Conservation (phyloP, 2,888 invertebrate genomes). For the Stramonita haemastoma region DNA sequence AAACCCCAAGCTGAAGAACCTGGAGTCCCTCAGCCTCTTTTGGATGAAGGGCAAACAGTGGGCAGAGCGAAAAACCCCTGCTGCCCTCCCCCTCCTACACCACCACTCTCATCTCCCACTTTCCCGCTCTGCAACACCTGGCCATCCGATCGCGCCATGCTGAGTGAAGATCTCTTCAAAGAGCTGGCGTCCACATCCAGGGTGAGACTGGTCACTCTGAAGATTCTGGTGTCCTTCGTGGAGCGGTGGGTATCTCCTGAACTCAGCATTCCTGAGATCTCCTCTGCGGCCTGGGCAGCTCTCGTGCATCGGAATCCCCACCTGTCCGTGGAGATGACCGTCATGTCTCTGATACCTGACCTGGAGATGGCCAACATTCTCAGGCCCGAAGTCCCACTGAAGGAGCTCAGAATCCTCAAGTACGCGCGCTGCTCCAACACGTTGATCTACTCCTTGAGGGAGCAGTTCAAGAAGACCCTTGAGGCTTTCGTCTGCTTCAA, state of each 20-base stretch:
- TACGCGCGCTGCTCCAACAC: conserved; percentile 59
- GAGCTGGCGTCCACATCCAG: conserved; percentile 55
- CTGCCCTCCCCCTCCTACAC: conserved; percentile 56
- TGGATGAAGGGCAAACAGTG: conserved; percentile 60
- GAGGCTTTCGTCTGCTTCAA: conserved; percentile 58
- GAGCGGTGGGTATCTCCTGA: conserved; percentile 15
- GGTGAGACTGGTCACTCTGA: conserved; percentile 55
- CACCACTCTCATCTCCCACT: conserved; percentile 52
- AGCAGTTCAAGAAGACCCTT: conserved; percentile 57
- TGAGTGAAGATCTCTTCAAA: conserved; percentile 58
- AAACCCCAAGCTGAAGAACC: conserved; percentile 59
- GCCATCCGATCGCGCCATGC: conserved; percentile 66
- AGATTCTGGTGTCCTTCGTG: conserved; percentile 63
- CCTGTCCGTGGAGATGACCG: conserved; percentile 59
- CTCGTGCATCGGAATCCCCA: conserved; percentile 57
- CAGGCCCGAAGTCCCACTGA: conserved; percentile 64
- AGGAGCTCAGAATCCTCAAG: conserved; percentile 57
- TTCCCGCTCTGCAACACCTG: conserved; percentile 57
- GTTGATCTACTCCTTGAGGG: conserved; percentile 54
- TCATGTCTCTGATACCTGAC: conserved; percentile 60
- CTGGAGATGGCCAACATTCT: conserved; percentile 61
- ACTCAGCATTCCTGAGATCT: conserved; percentile 50
- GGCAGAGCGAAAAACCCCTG: conserved; percentile 62
- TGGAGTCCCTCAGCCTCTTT: conserved; percentile 65
- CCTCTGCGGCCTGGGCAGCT: conserved; percentile 56